Evolutionary conservation across 1,140 invertebrate genomes (phyloP), one percentile per base, ranked within the genome.

Genomic region (Pachyrhynchus sulphureomaculatus): DNA sequence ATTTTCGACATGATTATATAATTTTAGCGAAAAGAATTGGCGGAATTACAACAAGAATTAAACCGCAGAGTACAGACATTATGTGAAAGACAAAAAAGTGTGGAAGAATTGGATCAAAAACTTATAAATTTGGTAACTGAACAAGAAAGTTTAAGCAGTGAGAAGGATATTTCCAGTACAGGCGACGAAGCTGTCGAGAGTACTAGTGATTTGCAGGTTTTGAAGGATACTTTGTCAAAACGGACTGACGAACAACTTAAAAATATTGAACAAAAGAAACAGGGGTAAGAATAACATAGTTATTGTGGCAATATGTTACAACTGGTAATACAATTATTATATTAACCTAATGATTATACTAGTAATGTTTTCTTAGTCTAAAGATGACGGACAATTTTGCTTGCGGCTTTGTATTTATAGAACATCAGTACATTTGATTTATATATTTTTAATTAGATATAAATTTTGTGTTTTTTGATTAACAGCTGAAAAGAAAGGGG

Each of bases 81-180:
- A n/a, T 82, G 83, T 29, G 81, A 83, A 8, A 81, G 83, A 49
- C 80, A 84, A 49, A 79, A 77, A 29, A 83, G 82, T 68, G 78
- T 88, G 8, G 83, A 86, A 61, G 77, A 80, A 56, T 78, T 88
- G 69, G 84, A 87, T 62, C 80, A 81, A 6, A 83, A 86, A 71
- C 72, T 89, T 37, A 77, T 83, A 17, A 77, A 80, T 32, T 69
- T 84, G 32, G 75, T 75, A 4, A 80, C 80, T 20, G 75, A 78
- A 32, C 78, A 82, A 52, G 73, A 78, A 60, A 69, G 64, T 67
- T 53, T 70, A 47, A 39, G 20, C 41, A 51, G 51, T 21, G 53
- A 59, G 8, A 32, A 64, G 24, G 51, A 65, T 33, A 51, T 56
- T 24, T 34, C 44, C 39, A 51, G 65, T 33, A 53, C 56, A 29